phyloP scores from a whole-genome alignment of 2,888 invertebrate genomes.

The Doris montereyensis region DNA sequence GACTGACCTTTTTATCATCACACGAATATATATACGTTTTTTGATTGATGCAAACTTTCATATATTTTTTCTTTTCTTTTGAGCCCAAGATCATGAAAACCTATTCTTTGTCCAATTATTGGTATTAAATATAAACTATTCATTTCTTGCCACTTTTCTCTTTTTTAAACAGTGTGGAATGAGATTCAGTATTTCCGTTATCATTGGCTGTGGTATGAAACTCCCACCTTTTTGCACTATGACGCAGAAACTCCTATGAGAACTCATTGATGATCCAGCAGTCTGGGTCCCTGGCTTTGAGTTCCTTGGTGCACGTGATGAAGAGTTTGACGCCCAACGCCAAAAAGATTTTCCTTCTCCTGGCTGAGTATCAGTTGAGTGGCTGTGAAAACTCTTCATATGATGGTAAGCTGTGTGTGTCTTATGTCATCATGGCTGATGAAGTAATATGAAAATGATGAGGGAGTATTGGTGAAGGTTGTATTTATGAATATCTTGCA shows the following conservation, averaged over 20 bases:
- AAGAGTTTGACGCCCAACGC: slow-evolving; percentile 92
- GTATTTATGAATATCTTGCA: no score
- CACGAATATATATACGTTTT: no score
- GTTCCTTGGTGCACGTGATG: slow-evolving; percentile 91
- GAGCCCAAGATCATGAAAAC: background rate
- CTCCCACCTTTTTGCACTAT: slow-evolving; percentile 88
- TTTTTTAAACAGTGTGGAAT: slow-evolving; percentile 84
- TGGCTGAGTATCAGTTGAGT: slow-evolving; percentile 87
- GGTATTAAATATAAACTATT: background rate
- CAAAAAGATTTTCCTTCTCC: slow-evolving; percentile 79
- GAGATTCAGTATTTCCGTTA: slow-evolving; percentile 87
- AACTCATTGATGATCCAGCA: slow-evolving; percentile 87
- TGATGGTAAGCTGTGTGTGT: no score
- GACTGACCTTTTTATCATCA: no score
- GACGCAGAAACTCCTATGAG: slow-evolving; percentile 80
- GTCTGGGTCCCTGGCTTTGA: slow-evolving; percentile 78
- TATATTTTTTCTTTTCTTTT: slow-evolving; percentile 6
- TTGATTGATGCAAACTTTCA: no score
- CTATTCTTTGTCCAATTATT: background rate
- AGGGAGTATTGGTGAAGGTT: no score
- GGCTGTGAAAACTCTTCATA: slow-evolving; percentile 81
- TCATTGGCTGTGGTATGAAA: slow-evolving; percentile 93
- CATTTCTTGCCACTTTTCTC: background rate
- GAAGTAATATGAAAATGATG: no score
- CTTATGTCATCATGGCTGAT: no score